Percentiles rank a stretch among this genome's conserved stretches.
phyloP scores from a whole-genome alignment of 2,888 invertebrate genomes.

The Thera britannica region DNA sequence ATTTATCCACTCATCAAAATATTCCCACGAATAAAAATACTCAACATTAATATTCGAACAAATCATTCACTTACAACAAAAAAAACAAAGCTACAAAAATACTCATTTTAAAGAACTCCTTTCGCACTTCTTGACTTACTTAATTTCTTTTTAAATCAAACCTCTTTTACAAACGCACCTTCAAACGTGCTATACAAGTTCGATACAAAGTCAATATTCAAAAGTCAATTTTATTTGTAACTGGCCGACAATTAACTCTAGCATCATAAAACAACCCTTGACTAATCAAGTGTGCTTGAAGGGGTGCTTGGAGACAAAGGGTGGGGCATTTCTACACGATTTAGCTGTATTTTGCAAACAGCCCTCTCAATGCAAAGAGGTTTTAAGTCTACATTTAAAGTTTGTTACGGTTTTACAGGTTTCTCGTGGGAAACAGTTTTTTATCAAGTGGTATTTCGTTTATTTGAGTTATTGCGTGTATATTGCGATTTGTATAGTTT shows the following conservation, averaged over 20 bases:
- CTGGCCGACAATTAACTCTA: conserved; percentile 26
- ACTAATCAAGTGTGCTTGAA: conserved; percentile 58
- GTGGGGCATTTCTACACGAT: conserved; percentile 63
- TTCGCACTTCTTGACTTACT: conserved; percentile 12
- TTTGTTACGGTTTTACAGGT: conserved; percentile 56
- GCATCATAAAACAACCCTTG: conserved; percentile 49
- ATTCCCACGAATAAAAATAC: not conserved
- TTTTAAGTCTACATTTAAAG: conserved; percentile 52
- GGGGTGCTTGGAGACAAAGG: conserved; percentile 67
- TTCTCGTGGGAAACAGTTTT: conserved; percentile 63
- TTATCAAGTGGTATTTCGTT: conserved; percentile 11
- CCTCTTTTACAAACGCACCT: conserved; percentile 28
- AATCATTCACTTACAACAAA: not conserved
- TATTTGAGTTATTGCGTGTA: not conserved
- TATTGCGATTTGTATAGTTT: conserved; percentile 10
- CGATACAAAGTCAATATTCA: conserved; percentile 46
- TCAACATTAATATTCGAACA: not conserved
- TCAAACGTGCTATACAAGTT: conserved; percentile 10
- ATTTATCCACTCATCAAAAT: not conserved
- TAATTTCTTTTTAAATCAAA: conserved; percentile 23
- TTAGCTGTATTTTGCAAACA: conserved; percentile 81
- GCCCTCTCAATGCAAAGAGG: conserved; percentile 57
- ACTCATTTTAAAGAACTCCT: not conserved
- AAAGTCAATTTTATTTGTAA: conserved; percentile 32
- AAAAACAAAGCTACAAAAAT: conserved; percentile 24